A percentile compares a stretch with the other conserved stretches of the same genome.
These are phyloP conservation scores for Drosophila lowei DNA, from an alignment of 1,140 invertebrate species.

Conservation along the genomic window DNA sequence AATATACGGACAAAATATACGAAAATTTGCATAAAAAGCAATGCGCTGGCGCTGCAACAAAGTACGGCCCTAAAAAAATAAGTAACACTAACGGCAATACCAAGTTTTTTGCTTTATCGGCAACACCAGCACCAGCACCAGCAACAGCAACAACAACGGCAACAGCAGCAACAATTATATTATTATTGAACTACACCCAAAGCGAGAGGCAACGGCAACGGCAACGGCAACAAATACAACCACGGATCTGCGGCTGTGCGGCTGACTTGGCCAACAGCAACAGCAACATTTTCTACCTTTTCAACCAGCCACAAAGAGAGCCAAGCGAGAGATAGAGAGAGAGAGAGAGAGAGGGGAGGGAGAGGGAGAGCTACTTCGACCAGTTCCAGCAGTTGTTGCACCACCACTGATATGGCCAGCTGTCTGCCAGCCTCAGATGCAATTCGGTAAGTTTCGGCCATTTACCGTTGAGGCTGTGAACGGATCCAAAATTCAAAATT, in stretches of 20 bases:
- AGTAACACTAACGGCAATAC: slow-evolving; percentile 57
- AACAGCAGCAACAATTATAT: slow-evolving; percentile 62
- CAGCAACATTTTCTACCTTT: slow-evolving; percentile 64
- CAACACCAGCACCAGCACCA: slow-evolving; percentile 33
- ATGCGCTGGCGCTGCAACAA: slow-evolving; percentile 59
- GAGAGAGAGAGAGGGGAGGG: slow-evolving; percentile 33
- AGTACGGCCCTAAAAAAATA: slow-evolving; percentile 50
- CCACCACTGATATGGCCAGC: slow-evolving; percentile 49
- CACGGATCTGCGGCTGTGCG: slow-evolving; percentile 52
- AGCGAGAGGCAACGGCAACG: slow-evolving; percentile 36
- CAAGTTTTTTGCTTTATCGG: slow-evolving; percentile 71
- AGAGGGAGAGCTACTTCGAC: slow-evolving; percentile 36
- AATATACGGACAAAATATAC: slow-evolving; percentile 26
- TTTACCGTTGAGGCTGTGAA: slow-evolving; percentile 30
- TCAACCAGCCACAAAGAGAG: slow-evolving; percentile 20
- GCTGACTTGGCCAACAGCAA: slow-evolving; percentile 66
- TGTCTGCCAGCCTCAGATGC: slow-evolving; percentile 52
- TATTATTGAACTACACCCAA: slow-evolving; percentile 75
- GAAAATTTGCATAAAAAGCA: slow-evolving; percentile 52
- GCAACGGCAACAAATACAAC: slow-evolving; percentile 19
- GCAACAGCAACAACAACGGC: slow-evolving; percentile 10
- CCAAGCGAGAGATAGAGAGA: slow-evolving; percentile 30
- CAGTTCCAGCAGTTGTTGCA: slow-evolving; percentile 39
- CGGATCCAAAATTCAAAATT: slow-evolving; percentile 18
- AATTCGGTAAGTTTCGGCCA: slow-evolving; percentile 53